Evolutionary conservation across 2,888 invertebrate genomes (phyloP).

Genomic region (Dioctria linearis): DNA sequence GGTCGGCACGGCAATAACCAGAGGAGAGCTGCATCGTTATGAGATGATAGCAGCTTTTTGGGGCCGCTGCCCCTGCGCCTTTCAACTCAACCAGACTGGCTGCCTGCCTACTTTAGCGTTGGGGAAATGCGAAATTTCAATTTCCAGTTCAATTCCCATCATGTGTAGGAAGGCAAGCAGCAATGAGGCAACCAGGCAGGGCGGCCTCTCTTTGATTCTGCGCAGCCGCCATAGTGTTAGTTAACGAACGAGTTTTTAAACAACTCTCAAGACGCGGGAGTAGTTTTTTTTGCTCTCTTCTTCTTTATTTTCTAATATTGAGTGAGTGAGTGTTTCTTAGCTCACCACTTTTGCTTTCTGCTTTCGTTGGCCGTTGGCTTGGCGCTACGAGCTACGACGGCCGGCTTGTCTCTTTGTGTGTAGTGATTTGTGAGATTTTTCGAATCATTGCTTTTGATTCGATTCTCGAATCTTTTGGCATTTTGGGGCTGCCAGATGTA

Average conservation of each 20-base stretch:
- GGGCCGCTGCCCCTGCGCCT: background rate
- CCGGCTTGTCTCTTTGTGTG: too few species aligned
- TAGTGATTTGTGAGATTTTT: too few species aligned
- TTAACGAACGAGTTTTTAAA: slow-evolving; percentile 2
- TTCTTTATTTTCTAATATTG: too few species aligned
- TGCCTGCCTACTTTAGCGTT: background rate
- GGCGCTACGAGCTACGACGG: too few species aligned
- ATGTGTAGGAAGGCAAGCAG: too few species aligned
- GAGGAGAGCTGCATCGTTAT: background rate
- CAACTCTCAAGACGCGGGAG: slow-evolving; percentile 1
- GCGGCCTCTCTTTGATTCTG: background rate
- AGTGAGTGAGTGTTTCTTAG: too few species aligned
- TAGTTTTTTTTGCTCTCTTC: background rate
- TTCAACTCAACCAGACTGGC: background rate
- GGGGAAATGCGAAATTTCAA: slow-evolving; percentile 23
- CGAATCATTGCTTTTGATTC: too few species aligned
- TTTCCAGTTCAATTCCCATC: too few species aligned
- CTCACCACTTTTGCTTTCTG: slow-evolving; percentile 26
- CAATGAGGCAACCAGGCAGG: background rate
- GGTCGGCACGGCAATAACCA: slow-evolving; percentile 2
- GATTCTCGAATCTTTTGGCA: background rate
- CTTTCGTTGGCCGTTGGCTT: background rate
- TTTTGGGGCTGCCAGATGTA: slow-evolving; percentile 31
- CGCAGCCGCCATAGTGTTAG: too few species aligned
- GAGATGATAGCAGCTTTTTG: background rate